phyloP scores from a whole-genome alignment of 2,888 invertebrate species.

The Heliconius ethilla region DNA sequence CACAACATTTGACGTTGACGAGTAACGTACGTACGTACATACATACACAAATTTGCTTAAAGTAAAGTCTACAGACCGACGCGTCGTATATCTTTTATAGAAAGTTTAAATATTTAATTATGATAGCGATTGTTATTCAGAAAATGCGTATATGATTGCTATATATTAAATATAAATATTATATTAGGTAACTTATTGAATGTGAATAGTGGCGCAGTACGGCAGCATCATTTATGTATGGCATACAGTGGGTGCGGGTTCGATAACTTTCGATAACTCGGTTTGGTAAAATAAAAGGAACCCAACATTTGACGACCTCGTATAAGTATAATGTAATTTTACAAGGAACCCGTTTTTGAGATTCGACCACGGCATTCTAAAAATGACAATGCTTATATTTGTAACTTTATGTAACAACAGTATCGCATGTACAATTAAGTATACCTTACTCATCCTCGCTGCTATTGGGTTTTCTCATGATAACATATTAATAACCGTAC shows the following conservation, averaged over 20 bases:
- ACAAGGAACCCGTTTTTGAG: not conserved
- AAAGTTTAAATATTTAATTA: slow-evolving; percentile 9
- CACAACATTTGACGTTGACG: slow-evolving; percentile 9
- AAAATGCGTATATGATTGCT: not conserved
- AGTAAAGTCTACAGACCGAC: slow-evolving; percentile 6
- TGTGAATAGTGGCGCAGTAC: not conserved
- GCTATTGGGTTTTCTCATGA: not conserved
- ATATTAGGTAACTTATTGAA: not conserved
- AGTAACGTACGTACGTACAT: not conserved
- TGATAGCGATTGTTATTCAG: slow-evolving; percentile 11
- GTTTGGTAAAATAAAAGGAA: not conserved
- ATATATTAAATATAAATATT: not conserved
- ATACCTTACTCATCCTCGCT: not conserved
- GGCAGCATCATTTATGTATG: not conserved
- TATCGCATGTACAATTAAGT: not conserved
- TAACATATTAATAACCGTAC: not conserved
- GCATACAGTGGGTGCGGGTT: not conserved
- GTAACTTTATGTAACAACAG: not conserved
- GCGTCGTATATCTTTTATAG: slow-evolving; percentile 9
- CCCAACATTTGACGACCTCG: not conserved
- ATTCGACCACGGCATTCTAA: not conserved
- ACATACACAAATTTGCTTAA: slow-evolving; percentile 10
- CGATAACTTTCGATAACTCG: not conserved
- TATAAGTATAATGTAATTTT: not conserved
- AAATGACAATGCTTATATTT: slow-evolving; percentile 1